Conservation (phyloP, 2,888 invertebrate genomes). For the Callosobruchus maculatus region DNA sequence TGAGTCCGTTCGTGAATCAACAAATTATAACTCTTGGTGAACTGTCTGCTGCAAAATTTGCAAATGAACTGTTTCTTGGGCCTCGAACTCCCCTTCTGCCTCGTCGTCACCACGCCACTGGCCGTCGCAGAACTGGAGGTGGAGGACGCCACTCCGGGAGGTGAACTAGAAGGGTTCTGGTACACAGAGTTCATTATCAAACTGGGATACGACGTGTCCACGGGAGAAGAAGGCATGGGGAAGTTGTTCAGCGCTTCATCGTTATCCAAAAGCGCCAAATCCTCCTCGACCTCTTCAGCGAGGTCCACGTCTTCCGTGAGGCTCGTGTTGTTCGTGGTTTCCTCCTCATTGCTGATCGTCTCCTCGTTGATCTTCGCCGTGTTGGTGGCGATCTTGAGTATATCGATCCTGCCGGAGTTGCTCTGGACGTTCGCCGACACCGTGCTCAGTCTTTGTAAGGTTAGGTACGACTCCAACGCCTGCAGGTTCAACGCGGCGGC, state of each 20-base stretch:
- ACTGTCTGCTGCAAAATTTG: conserved; percentile 95
- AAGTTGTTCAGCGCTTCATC: conserved; percentile 61
- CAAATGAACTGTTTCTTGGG: conserved; percentile 91
- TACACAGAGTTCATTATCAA: conserved; percentile 67
- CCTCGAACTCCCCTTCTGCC: conserved; percentile 49
- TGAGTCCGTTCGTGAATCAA: conserved; percentile 97
- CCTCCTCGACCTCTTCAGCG: conserved; percentile 71
- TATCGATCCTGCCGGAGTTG: conserved; percentile 57
- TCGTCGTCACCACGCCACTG: conserved; percentile 46
- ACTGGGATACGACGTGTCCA: conserved; percentile 68
- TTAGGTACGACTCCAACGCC: conserved; percentile 81
- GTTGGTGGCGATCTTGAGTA: conserved; percentile 60
- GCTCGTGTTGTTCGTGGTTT: conserved; percentile 38
- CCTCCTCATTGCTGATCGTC: conserved; percentile 36
- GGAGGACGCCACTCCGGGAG: conserved; percentile 45
- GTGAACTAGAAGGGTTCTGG: conserved; percentile 49
- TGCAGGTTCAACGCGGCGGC: conserved; percentile 82
- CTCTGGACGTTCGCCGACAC: conserved; percentile 54
- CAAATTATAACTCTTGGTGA: conserved; percentile 96
- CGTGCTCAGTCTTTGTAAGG: conserved; percentile 73
- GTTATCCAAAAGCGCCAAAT: conserved; percentile 69
- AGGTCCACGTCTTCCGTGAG: conserved; percentile 62
- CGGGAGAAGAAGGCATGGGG: conserved; percentile 55
- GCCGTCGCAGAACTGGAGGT: conserved; percentile 50
- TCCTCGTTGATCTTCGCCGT: conserved; percentile 46